Percentiles rank a stretch among this genome's conserved stretches.
phyloP scores from a whole-genome alignment of 2,797 vertebrate genomes.

The Lagorchestes hirsutus region DNA sequence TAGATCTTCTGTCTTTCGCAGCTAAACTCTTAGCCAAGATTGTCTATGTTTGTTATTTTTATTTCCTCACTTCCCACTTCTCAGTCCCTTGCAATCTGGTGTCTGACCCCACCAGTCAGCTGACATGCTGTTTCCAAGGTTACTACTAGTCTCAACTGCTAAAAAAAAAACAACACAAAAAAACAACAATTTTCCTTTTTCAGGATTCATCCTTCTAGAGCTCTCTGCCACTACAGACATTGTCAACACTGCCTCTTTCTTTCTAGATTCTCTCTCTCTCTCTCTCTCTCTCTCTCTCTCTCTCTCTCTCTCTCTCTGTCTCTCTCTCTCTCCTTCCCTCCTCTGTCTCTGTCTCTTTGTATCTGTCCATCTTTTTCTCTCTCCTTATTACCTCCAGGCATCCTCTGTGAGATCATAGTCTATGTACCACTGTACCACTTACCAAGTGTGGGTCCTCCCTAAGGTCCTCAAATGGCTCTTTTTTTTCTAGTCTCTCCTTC shows the following conservation, averaged over 20 bases:
- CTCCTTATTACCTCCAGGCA: not conserved
- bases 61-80: constrained; percentile 4
- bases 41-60: not conserved
- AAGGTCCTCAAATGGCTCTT: not conserved
- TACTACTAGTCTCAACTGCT: not conserved
- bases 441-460: not conserved
- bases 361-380: not conserved
- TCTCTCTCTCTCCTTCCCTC: not conserved
- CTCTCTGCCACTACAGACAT: not conserved
- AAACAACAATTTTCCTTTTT: not conserved
- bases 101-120: not conserved
- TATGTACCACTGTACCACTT: not conserved
- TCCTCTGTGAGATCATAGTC: not conserved
- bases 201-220: not conserved
- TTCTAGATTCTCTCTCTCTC: not conserved
- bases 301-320: not conserved
- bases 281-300: not conserved
- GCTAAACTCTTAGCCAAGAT: constrained; percentile 30
- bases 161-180: not conserved
- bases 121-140: constrained; percentile 12
- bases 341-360: not conserved
- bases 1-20: not conserved
- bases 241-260: not conserved
- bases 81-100: not conserved
- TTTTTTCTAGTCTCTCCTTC: not conserved